These are phyloP conservation scores for Perithous albicinctus DNA, from an alignment of 2,888 invertebrate genomes.

Conservation along the genomic window DNA sequence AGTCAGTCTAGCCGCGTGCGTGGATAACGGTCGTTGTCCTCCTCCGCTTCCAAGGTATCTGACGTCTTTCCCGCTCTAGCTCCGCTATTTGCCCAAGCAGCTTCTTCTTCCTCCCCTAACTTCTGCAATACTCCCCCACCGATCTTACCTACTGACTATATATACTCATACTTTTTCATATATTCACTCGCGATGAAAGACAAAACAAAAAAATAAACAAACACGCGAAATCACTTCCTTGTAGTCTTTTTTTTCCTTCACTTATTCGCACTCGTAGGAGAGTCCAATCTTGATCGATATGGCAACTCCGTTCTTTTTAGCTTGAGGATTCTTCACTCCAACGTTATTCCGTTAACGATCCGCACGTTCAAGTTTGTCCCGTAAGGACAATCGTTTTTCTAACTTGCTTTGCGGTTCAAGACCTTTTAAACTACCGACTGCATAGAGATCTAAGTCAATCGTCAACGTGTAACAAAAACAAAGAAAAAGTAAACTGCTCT, in stretches of 20 bases:
- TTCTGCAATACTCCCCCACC: constrained; percentile 59
- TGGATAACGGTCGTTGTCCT: constrained; percentile 67
- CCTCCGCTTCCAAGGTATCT: constrained; percentile 67
- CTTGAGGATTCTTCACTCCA: not conserved
- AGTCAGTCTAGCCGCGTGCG: constrained; percentile 26
- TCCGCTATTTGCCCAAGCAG: constrained; percentile 52
- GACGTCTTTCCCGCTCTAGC: constrained; percentile 66
- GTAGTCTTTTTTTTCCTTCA: not conserved
- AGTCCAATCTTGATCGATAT: constrained; percentile 1
- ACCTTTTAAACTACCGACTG: constrained; percentile 1
- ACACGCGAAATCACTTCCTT: not conserved
- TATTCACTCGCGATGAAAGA: not conserved
- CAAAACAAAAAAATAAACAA: not conserved
- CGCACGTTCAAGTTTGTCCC: not conserved
- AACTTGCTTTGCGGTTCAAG: not conserved
- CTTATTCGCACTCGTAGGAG: not conserved
- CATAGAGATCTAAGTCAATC: not conserved
- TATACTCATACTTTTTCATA: constrained; percentile 15
- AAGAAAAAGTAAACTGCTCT: not conserved
- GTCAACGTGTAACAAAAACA: not conserved
- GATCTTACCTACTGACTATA: constrained; percentile 63
- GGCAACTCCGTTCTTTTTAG: not conserved
- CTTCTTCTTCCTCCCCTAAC: constrained; percentile 68
- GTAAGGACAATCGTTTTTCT: not conserved
- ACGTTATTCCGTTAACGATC: constrained; percentile 23